phyloP scores from a whole-genome alignment of 2,113 vertebrate genomes.

The Cygnus buccinator region DNA sequence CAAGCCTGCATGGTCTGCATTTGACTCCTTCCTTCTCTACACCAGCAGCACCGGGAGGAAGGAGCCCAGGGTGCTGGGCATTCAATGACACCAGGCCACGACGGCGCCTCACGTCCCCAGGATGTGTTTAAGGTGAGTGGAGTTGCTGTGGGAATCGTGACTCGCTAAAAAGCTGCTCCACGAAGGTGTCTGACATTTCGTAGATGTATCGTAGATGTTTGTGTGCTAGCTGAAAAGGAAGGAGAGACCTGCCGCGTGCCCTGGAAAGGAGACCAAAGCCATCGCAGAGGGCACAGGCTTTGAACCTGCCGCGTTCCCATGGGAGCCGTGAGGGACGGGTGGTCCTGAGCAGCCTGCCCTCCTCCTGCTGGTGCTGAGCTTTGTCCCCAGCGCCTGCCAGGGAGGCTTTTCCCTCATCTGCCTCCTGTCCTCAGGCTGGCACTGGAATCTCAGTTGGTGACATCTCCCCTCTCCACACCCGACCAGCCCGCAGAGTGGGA shows the following conservation, averaged over 20 bases:
- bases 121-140: neutral
- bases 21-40: no score
- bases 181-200: neutral
- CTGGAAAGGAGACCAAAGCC: neutral
- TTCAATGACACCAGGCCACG: neutral
- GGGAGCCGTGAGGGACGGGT: neutral
- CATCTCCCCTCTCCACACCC: neutral
- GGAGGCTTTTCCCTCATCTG: neutral
- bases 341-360: neutral
- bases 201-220: neutral
- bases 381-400: neutral
- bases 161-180: neutral
- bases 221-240: neutral
- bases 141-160: constrained; percentile 48
- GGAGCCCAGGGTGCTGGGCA: neutral
- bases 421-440: neutral
- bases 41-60: neutral
- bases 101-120: neutral
- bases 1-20: no score
- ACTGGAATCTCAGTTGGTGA: neutral
- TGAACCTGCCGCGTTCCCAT: rapidly evolving
- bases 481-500: neutral
- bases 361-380: neutral
- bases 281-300: neutral
- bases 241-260: neutral